Evolutionary conservation across 1,140 invertebrate species (phyloP), one percentile per base, ranked within the genome.

Genomic region (Euschistus heros): DNA sequence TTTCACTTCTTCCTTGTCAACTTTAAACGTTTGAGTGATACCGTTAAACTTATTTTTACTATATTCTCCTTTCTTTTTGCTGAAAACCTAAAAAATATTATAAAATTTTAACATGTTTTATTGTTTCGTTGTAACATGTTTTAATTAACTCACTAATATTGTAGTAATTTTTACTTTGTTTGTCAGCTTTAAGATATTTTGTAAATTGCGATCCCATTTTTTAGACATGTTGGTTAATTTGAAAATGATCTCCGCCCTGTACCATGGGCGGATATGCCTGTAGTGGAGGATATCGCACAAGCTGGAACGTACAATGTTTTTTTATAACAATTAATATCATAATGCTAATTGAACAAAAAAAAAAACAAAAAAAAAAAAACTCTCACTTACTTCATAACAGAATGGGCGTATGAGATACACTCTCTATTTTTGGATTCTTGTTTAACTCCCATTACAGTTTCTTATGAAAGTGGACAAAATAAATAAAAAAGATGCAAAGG

Each of bases 131-230:
- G n/a, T n/a, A n/a, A n/a, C n/a, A n/a, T n/a, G n/a, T n/a, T n/a
- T n/a, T 10, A 37, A 37, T 37, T 6, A 13, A 37, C 8, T 37
- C 13, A 10, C 1, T 37, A 37, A 1, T 10, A 10, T 37, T 4
- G 4, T 13, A 10, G 10, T 37, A 1, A 37, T 46, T 22, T 13
- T 72, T 71, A 78, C 80, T 72, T 78, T 86, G 70, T 87, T 87
- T 17, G 92, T 95, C 59, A 97, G 83, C 8, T 84, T 84, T 71
- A 97, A 92, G 64, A 97, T 88, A 69, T 89, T 82, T 55, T 86
- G 80, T 7, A 96, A 76, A 62, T 88, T 81, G 63, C 82, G 81
- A 3, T 84, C 82, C 72, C 92, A 88, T 67, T 86, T 80, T 71
- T 86, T 86, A 33, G 87, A 86, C 70, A 84, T 81, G n/a, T 84